phyloP scores from a whole-genome alignment of 2,797 vertebrate genomes.

The Enteromius paludinosus region DNA sequence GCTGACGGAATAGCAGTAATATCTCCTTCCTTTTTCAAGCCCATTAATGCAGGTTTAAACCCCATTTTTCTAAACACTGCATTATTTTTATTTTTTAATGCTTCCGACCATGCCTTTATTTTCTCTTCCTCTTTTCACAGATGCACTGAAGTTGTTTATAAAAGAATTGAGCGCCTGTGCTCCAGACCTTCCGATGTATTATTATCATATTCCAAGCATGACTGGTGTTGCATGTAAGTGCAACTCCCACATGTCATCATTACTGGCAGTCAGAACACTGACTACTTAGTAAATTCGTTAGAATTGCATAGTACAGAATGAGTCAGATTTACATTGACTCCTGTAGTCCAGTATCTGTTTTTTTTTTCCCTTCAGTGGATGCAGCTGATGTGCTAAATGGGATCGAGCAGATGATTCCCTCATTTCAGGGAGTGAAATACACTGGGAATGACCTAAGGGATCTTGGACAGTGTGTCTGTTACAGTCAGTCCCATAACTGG shows the following conservation, averaged over 20 bases:
- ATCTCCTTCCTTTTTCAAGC: slow-evolving; percentile 90
- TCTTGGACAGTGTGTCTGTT: slow-evolving; percentile 85
- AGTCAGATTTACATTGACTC: neutral
- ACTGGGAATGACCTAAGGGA: slow-evolving; percentile 87
- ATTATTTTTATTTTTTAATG: neutral
- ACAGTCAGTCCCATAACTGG: slow-evolving; percentile 69
- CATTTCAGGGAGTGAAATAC: slow-evolving; percentile 92
- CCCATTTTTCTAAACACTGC: neutral
- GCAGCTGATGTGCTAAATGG: slow-evolving; percentile 83
- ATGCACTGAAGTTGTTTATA: slow-evolving; percentile 80
- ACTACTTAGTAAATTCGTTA: neutral
- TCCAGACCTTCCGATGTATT: slow-evolving; percentile 88
- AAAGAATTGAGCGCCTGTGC: slow-evolving; percentile 83
- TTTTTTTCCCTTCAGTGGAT: slow-evolving; percentile 73
- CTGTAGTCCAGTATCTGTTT: neutral
- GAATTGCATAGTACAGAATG: neutral
- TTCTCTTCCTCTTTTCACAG: slow-evolving; percentile 65
- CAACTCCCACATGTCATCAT: neutral
- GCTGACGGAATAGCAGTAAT: slow-evolving; percentile 89
- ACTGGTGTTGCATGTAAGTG: slow-evolving; percentile 88
- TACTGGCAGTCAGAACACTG: neutral
- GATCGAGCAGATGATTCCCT: slow-evolving; percentile 86
- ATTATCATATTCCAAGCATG: slow-evolving; percentile 89
- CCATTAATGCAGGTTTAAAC: slow-evolving; percentile 79
- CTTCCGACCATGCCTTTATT: neutral